Evolutionary conservation across 1,140 invertebrate species (phyloP).

Genomic region (Aethina tumida): DNA sequence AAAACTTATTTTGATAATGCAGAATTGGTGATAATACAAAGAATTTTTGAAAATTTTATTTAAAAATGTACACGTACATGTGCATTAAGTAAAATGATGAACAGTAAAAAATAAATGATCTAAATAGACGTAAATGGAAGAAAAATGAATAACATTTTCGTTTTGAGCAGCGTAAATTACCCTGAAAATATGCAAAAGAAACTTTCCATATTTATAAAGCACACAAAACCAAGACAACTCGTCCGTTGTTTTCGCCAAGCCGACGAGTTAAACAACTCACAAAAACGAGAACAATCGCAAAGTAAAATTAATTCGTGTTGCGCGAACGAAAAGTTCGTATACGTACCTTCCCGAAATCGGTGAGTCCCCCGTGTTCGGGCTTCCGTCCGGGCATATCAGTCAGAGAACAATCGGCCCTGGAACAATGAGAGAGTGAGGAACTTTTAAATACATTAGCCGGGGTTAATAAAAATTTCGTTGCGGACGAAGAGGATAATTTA

Average conservation of each 20-base stretch:
- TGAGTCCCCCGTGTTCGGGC: conserved; percentile 52
- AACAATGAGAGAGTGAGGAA: conserved; percentile 8
- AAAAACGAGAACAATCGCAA: neutral
- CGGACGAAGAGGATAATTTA: too few species aligned
- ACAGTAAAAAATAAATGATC: too few species aligned
- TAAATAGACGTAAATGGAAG: too few species aligned
- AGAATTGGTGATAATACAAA: too few species aligned
- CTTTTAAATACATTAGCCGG: conserved; percentile 4
- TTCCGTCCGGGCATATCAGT: conserved; percentile 47
- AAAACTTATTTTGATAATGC: too few species aligned
- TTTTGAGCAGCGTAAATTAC: conserved; percentile 1
- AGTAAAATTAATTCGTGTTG: too few species aligned
- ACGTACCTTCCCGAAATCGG: conserved; percentile 59
- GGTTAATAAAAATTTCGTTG: too few species aligned
- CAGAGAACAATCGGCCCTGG: conserved; percentile 53
- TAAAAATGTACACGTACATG: too few species aligned
- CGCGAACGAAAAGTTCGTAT: too few species aligned
- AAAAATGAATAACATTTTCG: too few species aligned
- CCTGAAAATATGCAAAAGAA: neutral
- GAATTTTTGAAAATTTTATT: too few species aligned
- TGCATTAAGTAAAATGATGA: too few species aligned
- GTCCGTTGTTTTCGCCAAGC: neutral
- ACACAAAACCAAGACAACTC: neutral
- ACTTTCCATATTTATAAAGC: conserved; percentile 2
- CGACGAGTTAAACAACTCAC: neutral